These are phyloP conservation scores for Lymantria monacha DNA, from an alignment of 2,888 invertebrate species.

Conservation along the genomic window DNA sequence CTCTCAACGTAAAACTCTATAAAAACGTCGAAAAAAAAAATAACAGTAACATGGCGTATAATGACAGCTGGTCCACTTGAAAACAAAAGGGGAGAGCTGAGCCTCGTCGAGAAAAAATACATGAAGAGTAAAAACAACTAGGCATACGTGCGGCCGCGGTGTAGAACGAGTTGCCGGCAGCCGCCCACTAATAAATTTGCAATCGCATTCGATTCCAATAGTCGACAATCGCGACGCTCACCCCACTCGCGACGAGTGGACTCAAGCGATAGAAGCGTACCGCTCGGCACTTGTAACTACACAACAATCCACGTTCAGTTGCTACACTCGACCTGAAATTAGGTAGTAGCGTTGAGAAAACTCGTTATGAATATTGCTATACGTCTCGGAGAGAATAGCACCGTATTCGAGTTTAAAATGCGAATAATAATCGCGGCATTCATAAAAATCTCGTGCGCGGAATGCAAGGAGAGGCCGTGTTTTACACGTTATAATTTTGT, in stretches of 20 bases:
- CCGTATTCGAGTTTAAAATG: slow-evolving; percentile 81
- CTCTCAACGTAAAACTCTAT: slow-evolving; percentile 79
- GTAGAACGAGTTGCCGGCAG: slow-evolving; percentile 46
- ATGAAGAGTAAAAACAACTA: slow-evolving; percentile 78
- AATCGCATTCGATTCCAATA: slow-evolving; percentile 71
- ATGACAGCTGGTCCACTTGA: slow-evolving; percentile 84
- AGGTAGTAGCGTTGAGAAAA: slow-evolving; percentile 75
- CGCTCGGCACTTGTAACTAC: slow-evolving; percentile 29
- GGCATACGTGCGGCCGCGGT: slow-evolving; percentile 58
- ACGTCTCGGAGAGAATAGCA: slow-evolving; percentile 76
- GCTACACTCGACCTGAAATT: slow-evolving; percentile 73
- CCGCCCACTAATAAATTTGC: slow-evolving; percentile 77
- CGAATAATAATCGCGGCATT: slow-evolving; percentile 80
- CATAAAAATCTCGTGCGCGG: slow-evolving; percentile 79
- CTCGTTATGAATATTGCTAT: slow-evolving; percentile 81
- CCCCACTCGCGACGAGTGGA: slow-evolving; percentile 51
- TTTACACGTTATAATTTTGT: slow-evolving; percentile 81
- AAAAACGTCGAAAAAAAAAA: slow-evolving; percentile 78
- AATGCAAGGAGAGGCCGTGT: slow-evolving; percentile 78
- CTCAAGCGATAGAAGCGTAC: slow-evolving; percentile 38
- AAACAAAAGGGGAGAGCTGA: slow-evolving; percentile 81
- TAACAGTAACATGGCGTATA: slow-evolving; percentile 83
- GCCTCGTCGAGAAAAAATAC: slow-evolving; percentile 80
- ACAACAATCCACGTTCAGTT: slow-evolving; percentile 40
- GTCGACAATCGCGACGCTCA: slow-evolving; percentile 52